Conservation (phyloP, 2,888 invertebrate species). For the Tachystola acroxantha region DNA sequence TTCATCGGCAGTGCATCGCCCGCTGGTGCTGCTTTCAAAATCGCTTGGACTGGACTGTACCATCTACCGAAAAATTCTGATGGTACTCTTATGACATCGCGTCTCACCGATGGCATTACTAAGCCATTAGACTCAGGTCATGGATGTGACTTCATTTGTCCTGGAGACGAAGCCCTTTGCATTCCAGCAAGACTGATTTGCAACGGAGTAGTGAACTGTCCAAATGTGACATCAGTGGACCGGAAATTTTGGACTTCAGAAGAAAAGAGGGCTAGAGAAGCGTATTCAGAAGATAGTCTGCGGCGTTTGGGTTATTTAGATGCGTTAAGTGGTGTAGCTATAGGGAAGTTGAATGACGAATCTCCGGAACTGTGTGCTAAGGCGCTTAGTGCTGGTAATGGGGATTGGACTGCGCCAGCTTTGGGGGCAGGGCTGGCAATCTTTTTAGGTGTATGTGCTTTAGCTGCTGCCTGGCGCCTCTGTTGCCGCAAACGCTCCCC, state of each 20-base stretch:
- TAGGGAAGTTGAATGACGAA: conserved; percentile 83
- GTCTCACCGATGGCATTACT: conserved; percentile 80
- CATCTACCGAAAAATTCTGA: conserved; percentile 91
- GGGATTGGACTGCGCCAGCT: conserved; percentile 81
- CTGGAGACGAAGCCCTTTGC: conserved; percentile 89
- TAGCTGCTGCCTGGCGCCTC: conserved; percentile 79
- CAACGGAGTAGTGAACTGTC: conserved; percentile 93
- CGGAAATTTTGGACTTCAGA: conserved; percentile 67
- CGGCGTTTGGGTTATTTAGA: conserved; percentile 77
- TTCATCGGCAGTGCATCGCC: conserved; percentile 88
- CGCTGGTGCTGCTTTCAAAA: conserved; percentile 90
- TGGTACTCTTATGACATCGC: conserved; percentile 87
- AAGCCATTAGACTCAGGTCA: conserved; percentile 53
- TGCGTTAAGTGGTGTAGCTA: conserved; percentile 53
- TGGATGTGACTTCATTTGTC: conserved; percentile 92
- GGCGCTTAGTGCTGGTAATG: conserved; percentile 60
- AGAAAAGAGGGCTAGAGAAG: conserved; percentile 72
- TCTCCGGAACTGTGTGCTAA: conserved; percentile 85
- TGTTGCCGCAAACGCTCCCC: conserved; percentile 80
- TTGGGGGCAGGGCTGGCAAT: conserved; percentile 80
- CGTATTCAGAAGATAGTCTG: conserved; percentile 79
- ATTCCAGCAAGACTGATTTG: conserved; percentile 91
- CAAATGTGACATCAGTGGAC: conserved; percentile 80
- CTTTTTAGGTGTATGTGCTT: conserved; percentile 73
- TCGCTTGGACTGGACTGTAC: conserved; percentile 93